Evolutionary conservation across 1,140 invertebrate species (phyloP), one percentile per base, ranked within the genome.

Genomic region (Chrysopa pallens): DNA sequence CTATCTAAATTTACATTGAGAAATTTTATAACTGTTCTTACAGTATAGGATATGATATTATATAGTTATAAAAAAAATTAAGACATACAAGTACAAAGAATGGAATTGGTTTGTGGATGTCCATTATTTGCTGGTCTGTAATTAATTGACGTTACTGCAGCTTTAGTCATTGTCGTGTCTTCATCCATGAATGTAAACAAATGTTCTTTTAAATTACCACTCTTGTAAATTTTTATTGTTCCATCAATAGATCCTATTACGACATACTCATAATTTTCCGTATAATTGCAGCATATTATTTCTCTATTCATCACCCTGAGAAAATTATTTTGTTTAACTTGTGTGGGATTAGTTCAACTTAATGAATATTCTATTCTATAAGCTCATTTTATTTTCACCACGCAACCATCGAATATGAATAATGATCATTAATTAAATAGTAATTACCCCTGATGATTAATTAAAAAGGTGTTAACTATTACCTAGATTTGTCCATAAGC

Each of bases 201-300:
- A 40, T 63, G 62, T 39, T 59, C 52, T 6, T 61, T 61, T 11
- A 33, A 33, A 3, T 58, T 60, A 17, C 50, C 60, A 36, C 57
- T 60, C 48, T 67, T 63, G 48, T 70, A 70, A 23, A 74, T 48
- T 43, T 62, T 57, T 12, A 74, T 59, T 3, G 59, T 61, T 13
- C 73, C 72, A 50, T 74, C 68, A 6, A 64, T 57, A 42, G 69
- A 65, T 36, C 73, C 73, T 28, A 62, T 62, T 35, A 67, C 71
- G 43, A 75, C 50, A 43, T 65, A 62, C 40, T 68, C 68, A 38
- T 54, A 61, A 42, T 66, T 62, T 56, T 74, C 72, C 12, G 69
- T 73, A 50, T 74, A 76, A 59, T 72, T 68, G 42, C 69, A 58
- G 48, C 69, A 73, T 47, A 70, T 59, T 42, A 69, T 60, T 36